A percentile compares a stretch with the other conserved stretches of the same genome.
These are phyloP conservation scores for Nomada goodeniana DNA, from an alignment of 2,888 invertebrate species.

Conservation along the genomic window DNA sequence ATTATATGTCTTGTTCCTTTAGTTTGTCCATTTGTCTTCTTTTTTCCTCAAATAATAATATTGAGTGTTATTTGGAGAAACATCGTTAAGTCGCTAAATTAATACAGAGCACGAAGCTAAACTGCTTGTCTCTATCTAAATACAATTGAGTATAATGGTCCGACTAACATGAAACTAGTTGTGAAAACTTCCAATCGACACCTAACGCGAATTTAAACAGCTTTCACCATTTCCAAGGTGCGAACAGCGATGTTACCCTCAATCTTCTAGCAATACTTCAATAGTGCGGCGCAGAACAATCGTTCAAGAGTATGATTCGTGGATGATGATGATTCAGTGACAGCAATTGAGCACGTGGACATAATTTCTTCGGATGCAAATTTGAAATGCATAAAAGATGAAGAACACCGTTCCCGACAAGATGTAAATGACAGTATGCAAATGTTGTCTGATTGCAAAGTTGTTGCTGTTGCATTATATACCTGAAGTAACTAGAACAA, in stretches of 20 bases:
- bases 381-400: conserved; percentile 58
- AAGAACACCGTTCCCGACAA: conserved; percentile 47
- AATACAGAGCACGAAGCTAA: neutral
- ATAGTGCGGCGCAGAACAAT: neutral
- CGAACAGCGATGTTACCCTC: neutral
- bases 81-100: too few relatives aligned
- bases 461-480: conserved; percentile 38
- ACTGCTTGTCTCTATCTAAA: neutral
- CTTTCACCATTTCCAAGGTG: neutral
- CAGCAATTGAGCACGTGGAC: conserved; percentile 55
- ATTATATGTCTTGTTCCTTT: too few relatives aligned
- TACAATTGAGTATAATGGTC: neutral
- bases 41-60: too few relatives aligned
- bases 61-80: too few relatives aligned
- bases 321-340: conserved; percentile 30
- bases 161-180: neutral
- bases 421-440: conserved; percentile 59
- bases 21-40: too few relatives aligned
- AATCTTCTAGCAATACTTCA: conserved; percentile 28
- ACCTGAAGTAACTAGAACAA: conserved; percentile 39
- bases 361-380: conserved; percentile 59
- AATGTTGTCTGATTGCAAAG: conserved; percentile 56
- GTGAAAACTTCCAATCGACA: neutral
- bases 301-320: conserved; percentile 31
- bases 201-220: neutral